These are phyloP conservation scores for Onychomys torridus DNA, from an alignment of 2,797 vertebrate genomes.

Conservation along the genomic window DNA sequence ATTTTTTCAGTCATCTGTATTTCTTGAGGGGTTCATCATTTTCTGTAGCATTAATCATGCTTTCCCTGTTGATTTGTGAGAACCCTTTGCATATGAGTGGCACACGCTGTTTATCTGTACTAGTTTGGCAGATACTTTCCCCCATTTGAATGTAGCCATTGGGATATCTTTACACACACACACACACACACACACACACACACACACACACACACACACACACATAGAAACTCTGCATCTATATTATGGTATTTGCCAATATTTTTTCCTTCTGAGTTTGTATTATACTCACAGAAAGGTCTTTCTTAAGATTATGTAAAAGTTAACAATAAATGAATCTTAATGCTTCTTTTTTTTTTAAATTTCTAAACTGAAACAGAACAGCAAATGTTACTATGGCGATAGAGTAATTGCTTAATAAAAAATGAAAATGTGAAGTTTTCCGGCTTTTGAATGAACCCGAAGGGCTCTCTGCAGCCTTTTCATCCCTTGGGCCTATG, in stretches of 20 bases:
- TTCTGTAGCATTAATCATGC: not conserved
- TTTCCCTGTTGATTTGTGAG: slow-evolving; percentile 59
- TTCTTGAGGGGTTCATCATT: not conserved
- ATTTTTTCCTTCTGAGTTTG: slow-evolving; percentile 36
- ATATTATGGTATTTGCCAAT: not conserved
- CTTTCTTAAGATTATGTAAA: slow-evolving; percentile 47
- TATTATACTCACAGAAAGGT: slow-evolving; percentile 28
- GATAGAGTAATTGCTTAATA: slow-evolving; percentile 76
- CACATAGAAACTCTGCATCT: not conserved
- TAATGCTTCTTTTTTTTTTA: slow-evolving; percentile 17
- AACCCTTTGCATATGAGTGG: slow-evolving; percentile 27
- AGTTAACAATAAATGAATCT: slow-evolving; percentile 43
- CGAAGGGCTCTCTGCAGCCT: slow-evolving; percentile 71
- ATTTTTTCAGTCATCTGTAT: slow-evolving; percentile 18
- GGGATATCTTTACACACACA: not conserved
- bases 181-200: no score
- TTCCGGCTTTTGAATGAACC: slow-evolving; percentile 69
- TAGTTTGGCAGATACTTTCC: not conserved
- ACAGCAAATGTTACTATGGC: slow-evolving; percentile 66
- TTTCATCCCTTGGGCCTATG: slow-evolving; percentile 35
- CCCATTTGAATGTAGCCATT: not conserved
- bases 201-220: no score
- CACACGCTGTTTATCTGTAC: not conserved
- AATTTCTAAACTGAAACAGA: slow-evolving; percentile 62
- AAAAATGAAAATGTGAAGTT: slow-evolving; percentile 74